phyloP scores from a whole-genome alignment of 2,888 invertebrate species.

The Synergus japonicus region DNA sequence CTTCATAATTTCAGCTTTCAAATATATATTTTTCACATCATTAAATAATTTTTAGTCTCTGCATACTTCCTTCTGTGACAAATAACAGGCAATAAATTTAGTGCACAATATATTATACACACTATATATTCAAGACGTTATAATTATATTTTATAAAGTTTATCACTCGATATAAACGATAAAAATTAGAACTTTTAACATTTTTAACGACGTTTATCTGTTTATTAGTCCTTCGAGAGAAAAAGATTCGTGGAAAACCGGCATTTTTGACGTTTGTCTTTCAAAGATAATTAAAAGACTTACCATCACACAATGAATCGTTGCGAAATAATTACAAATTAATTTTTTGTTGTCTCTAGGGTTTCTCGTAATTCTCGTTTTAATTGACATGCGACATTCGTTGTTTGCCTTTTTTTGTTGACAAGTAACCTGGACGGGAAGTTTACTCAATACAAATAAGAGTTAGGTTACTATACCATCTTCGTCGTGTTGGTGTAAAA shows the following conservation, averaged over 20 bases:
- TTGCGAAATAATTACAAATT: not conserved
- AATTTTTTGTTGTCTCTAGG: not conserved
- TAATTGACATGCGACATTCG: not conserved
- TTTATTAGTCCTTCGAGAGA: too few species aligned
- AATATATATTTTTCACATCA: not conserved
- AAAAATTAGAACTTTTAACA: too few species aligned
- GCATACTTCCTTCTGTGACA: not conserved
- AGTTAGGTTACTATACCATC: too few species aligned
- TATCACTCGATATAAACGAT: too few species aligned
- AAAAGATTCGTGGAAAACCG: not conserved
- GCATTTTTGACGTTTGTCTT: not conserved
- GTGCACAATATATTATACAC: too few species aligned
- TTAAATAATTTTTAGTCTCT: not conserved
- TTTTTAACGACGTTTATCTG: too few species aligned
- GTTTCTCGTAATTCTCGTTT: not conserved
- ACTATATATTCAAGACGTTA: too few species aligned
- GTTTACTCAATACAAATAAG: not conserved
- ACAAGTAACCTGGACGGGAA: not conserved
- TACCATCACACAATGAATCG: not conserved
- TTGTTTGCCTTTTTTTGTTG: not conserved
- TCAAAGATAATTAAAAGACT: not conserved
- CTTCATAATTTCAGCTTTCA: conserved; percentile 7
- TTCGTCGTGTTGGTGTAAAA: too few species aligned
- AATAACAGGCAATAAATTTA: not conserved
- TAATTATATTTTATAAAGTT: too few species aligned